Base-by-base conservation (phyloP, 2,888 invertebrate species). In the Sarcophaga variegata region DNA sequence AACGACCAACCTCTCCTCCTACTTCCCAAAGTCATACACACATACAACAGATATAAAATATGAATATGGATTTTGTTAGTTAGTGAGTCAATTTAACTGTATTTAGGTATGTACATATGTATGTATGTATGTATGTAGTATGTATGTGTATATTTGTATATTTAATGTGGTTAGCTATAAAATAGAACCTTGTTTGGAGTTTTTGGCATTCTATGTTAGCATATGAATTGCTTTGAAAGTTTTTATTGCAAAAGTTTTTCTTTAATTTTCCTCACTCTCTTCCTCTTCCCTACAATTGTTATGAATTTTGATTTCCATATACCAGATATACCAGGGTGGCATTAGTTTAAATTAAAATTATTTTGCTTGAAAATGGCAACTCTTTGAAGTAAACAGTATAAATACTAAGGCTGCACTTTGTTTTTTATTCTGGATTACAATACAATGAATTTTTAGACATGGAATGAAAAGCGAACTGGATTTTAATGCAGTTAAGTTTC, bases 161-260 rank as follows among this genome's bases (percentile, higher is more conserved):
- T 54, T 25, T 49, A 70, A 70, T 6, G 1, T 37, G 20, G 37
- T 71, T 72, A 12, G 12, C 27, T 27, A 60, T 72, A 72, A 70
- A 63, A 37, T 27, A 70, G 49, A 27, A 79, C 67, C 27, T 71
- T 49, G 2, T 27, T 63, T 70, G 20, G n/a, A 11, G 17, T n/a
- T 71, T 63, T 37, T 27, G 37, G 8, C 49, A 47, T 17, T 67
- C 66, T 62, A 54, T 45, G 49, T 8, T 2, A 17, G 54, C 12
- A 54, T 66, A 66, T 64, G 25, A 54, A n/a, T 76, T 17, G 49
- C 25, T 59, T 59, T 17, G 4, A 14, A 14, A n/a, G 3, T 60
- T 72, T 54, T 72, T 72, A 72, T 72, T 4, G 17, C 54, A 59
- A 66, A 60, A 60, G 17, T 62, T 69, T 60, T 59, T 8, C 5